Evolutionary conservation across 2,888 invertebrate genomes (phyloP).

Genomic region (Noctua pronuba): DNA sequence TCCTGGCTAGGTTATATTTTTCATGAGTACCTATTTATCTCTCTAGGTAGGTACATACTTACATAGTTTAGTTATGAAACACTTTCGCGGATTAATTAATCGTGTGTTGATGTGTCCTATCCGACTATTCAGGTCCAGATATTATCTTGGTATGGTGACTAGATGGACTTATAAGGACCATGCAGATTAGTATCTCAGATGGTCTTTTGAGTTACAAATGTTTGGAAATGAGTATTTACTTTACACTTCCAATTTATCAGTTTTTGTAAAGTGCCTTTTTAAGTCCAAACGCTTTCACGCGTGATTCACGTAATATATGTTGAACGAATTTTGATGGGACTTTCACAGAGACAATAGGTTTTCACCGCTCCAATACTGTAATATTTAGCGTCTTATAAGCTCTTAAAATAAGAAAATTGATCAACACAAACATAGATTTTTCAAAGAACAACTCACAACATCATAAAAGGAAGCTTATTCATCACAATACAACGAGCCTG

Average conservation of each 20-base stretch:
- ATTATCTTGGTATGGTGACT: neutral
- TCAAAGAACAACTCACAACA: neutral
- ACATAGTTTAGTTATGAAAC: neutral
- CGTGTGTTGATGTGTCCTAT: neutral
- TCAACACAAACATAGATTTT: neutral
- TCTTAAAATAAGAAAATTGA: neutral
- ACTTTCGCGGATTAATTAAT: neutral
- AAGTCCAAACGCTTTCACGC: neutral
- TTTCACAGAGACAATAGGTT: constrained; percentile 7
- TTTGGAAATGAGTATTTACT: no score
- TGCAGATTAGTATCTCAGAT: neutral
- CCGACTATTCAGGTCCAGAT: neutral
- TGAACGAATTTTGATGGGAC: constrained; percentile 18
- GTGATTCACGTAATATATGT: constrained; percentile 5
- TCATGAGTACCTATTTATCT: neutral
- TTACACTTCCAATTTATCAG: neutral
- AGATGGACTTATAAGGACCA: neutral
- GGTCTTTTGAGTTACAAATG: neutral
- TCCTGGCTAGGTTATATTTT: constrained; percentile 17
- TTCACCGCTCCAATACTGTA: constrained; percentile 15
- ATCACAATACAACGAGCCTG: neutral
- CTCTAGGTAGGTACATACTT: neutral
- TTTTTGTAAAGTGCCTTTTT: neutral
- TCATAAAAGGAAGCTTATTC: neutral
- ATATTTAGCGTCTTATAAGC: neutral